Conservation (phyloP, 2,113 vertebrate species). For the Rafetus swinhoei region DNA sequence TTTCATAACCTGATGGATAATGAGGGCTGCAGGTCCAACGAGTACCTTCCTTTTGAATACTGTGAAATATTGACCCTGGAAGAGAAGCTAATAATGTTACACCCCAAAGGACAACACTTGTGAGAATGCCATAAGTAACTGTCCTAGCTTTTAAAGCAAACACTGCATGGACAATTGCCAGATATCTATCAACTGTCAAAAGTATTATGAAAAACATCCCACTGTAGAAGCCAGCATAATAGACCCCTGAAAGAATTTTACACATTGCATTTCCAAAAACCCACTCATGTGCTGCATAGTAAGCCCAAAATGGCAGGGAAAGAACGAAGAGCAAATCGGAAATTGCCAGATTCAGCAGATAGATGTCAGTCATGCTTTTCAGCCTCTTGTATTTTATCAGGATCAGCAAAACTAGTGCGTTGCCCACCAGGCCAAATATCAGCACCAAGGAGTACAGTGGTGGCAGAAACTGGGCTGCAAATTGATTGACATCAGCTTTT, state of each 20-base stretch:
- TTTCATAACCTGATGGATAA: conserved; percentile 16
- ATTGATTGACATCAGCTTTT: neutral
- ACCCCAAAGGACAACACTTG: conserved; percentile 81
- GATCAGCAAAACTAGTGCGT: conserved; percentile 86
- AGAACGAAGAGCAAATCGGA: conserved; percentile 87
- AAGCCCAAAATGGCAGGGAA: conserved; percentile 87
- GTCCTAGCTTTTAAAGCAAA: conserved; percentile 83
- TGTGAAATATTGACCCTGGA: conserved; percentile 76
- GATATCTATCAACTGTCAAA: conserved; percentile 90
- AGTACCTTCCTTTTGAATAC: neutral
- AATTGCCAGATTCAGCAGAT: conserved; percentile 89
- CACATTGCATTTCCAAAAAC: conserved; percentile 82
- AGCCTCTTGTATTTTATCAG: conserved; percentile 79
- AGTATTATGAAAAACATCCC: conserved; percentile 90
- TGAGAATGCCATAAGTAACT: conserved; percentile 73
- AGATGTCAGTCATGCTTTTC: conserved; percentile 89
- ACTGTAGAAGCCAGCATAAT: conserved; percentile 85
- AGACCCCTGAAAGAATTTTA: conserved; percentile 80
- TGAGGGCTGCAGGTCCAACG: conserved; percentile 38
- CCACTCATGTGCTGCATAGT: conserved; percentile 80
- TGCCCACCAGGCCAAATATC: conserved; percentile 84
- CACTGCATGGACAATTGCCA: conserved; percentile 90
- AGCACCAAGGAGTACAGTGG: conserved; percentile 84
- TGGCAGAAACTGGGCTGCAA: conserved; percentile 75
- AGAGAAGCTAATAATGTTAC: conserved; percentile 78